These are phyloP conservation scores for Daphoenositta chrysoptera DNA, from an alignment of 2,113 vertebrate genomes.

Conservation along the genomic window DNA sequence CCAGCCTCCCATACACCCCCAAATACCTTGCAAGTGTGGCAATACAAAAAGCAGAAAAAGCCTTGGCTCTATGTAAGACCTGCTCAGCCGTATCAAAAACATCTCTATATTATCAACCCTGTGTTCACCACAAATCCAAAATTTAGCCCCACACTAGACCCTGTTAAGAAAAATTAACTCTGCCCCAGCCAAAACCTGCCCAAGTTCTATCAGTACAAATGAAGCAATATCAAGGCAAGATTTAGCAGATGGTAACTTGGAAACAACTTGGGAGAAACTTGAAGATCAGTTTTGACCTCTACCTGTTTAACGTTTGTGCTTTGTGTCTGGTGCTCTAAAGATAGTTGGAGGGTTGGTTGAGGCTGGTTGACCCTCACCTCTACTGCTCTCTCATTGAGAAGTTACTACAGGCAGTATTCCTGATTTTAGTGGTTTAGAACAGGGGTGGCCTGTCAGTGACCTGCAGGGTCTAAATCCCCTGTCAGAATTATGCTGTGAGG, in stretches of 20 bases:
- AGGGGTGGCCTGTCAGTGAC: not conserved
- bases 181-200: not conserved
- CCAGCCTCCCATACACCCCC: not conserved
- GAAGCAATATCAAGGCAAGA: not conserved
- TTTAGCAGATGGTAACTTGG: not conserved
- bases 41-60: not conserved
- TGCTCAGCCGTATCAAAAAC: not conserved
- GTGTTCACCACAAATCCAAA: not conserved
- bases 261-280: not conserved
- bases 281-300: not conserved
- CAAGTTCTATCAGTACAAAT: not conserved
- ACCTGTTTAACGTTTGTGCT: not conserved
- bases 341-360: not conserved
- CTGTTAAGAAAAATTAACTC: not conserved
- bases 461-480: not conserved
- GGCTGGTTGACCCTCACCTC: not conserved
- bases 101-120: not conserved
- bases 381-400: not conserved
- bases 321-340: not conserved
- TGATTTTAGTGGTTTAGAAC: not conserved
- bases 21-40: not conserved
- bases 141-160: not conserved
- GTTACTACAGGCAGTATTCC: not conserved
- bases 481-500: not conserved
- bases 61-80: fast-evolving